Evolutionary conservation across 1,140 invertebrate genomes (phyloP), one percentile per base, ranked within the genome.

Genomic region (Liolophura sinensis): DNA sequence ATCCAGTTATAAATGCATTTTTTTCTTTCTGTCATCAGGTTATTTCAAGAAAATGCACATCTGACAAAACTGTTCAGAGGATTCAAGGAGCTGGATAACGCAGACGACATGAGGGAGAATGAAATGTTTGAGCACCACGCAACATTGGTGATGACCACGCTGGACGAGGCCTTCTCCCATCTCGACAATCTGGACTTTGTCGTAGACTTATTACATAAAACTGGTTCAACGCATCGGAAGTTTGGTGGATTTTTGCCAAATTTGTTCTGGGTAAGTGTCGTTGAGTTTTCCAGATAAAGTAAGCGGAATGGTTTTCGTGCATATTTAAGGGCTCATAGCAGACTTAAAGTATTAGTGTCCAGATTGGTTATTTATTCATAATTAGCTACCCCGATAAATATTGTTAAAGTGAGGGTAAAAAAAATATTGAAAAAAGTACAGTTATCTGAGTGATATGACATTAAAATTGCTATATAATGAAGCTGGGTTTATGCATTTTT

Each of bases 131-230:
- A 78, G 64, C 65, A 73, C 51, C 78, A 79, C 59, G 76, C 76
- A 16, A 74, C 74, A 9, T 65, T 78, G 40, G 78, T 79, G 0
- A 79, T 79, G 78, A 70, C 70, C 14, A 77, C 75, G 11, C 62
- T 79, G 4, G 78, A 79, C 54, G 76, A 79, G 54, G 75, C 78
- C 62, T 75, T 79, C 47, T 64, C 72, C 5, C 72, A 75, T 58
- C 73, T 79, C 4, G 78, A 79, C 52, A 74, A 78, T 57, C 73
- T 70, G 24, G 72, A 77, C 22, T 76, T 68, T 62, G 70, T 78
- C 14, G 60, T 49, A 15, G 68, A 73, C 51, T 52, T 73, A 3
- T 54, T 77, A 12, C 40, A 60, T 9, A 71, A 71, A 52, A 74
- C 73, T 1, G 76, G 74, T 0, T 67, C 52, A 4, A 71, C 74